A percentile compares a stretch with the other conserved stretches of the same genome.
phyloP scores from a whole-genome alignment of 1,140 invertebrate genomes.

The Belonocnema kinseyi region DNA sequence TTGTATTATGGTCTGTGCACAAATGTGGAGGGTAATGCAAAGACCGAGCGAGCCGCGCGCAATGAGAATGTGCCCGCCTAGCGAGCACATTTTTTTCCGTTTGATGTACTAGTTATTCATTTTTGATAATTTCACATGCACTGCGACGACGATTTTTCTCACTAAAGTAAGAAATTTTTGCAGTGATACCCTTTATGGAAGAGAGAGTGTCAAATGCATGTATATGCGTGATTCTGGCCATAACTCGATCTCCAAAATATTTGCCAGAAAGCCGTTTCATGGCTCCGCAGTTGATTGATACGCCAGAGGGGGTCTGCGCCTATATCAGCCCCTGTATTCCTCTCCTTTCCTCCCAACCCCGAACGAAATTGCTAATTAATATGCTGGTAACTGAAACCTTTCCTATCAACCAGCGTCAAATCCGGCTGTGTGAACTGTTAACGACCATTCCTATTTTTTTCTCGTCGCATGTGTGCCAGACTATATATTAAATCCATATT shows the following conservation, averaged over 20 bases:
- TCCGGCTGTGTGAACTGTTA: conserved; percentile 19
- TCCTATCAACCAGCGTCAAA: conserved; percentile 7
- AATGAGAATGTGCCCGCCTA: too few relatives aligned
- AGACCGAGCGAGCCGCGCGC: too few relatives aligned
- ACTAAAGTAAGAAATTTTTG: conserved; percentile 2
- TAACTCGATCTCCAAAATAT: conserved; percentile 28
- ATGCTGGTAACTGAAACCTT: conserved; percentile 29
- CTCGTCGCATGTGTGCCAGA: neutral
- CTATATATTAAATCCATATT: neutral
- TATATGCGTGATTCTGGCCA: conserved; percentile 15
- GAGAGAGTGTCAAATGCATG: conserved; percentile 13
- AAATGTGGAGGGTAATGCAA: too few relatives aligned
- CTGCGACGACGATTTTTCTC: too few relatives aligned
- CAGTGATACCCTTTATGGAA: neutral
- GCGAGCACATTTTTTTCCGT: too few relatives aligned
- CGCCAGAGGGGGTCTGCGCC: neutral
- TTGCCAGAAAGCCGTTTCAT: conserved; percentile 20
- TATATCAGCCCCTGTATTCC: neutral
- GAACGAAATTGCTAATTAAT: conserved; percentile 22
- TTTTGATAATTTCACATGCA: too few relatives aligned
- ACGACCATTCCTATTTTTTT: conserved; percentile 5
- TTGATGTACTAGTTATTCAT: too few relatives aligned
- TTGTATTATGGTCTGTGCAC: too few relatives aligned
- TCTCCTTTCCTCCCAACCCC: neutral
- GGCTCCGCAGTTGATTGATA: neutral